A percentile compares a stretch with the other conserved stretches of the same genome.
phyloP scores from a whole-genome alignment of 2,797 vertebrate genomes.

The Gambusia yucatana region DNA sequence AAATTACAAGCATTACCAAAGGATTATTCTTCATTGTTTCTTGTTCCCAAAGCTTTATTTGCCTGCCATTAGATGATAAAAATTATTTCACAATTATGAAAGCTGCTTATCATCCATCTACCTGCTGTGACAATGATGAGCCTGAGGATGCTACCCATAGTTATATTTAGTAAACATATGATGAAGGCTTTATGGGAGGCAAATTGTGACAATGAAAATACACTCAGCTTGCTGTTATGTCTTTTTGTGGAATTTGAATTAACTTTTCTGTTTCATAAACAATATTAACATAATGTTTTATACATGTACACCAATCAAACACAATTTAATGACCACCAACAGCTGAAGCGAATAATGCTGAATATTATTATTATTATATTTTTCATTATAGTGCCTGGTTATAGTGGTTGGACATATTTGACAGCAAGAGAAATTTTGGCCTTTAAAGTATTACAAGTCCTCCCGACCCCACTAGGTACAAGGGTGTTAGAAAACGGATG shows the following conservation, averaged over 20 bases:
- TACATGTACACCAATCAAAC: constrained; percentile 1
- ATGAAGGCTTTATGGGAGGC: constrained; percentile 50
- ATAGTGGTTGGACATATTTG: not conserved
- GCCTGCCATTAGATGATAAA: constrained; percentile 68
- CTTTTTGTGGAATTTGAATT: not conserved
- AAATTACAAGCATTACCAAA: constrained; percentile 29
- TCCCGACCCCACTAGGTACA: too few relatives aligned
- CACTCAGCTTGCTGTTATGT: constrained; percentile 23
- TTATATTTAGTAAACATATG: constrained; percentile 61
- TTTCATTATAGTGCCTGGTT: not conserved
- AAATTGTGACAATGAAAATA: constrained; percentile 31
- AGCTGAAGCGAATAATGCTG: not conserved
- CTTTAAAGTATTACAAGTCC: not conserved
- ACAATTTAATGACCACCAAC: not conserved
- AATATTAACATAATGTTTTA: not conserved
- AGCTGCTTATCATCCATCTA: constrained; percentile 66
- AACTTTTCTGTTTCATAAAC: not conserved
- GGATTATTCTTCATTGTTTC: constrained; percentile 22
- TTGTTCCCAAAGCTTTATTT: constrained; percentile 48
- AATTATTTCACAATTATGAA: constrained; percentile 76
- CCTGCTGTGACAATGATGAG: constrained; percentile 78
- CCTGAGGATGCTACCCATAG: constrained; percentile 56
- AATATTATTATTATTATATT: not conserved
- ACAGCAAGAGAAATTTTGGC: not conserved
- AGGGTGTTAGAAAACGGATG: too few relatives aligned